phyloP scores from a whole-genome alignment of 2,113 vertebrate genomes.

The Corvus hawaiiensis region DNA sequence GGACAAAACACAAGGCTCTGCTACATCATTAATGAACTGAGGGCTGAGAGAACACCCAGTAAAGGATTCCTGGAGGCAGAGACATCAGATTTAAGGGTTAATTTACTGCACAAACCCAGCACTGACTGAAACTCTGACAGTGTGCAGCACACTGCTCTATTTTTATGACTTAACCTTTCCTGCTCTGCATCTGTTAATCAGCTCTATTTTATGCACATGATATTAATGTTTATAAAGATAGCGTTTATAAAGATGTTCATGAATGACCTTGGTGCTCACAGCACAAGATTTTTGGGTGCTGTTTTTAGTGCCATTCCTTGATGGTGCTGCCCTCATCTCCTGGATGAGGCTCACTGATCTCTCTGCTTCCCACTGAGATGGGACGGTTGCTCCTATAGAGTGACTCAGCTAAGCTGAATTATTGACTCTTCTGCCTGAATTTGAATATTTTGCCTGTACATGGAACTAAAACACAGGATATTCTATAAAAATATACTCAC shows the following conservation, averaged over 20 bases:
- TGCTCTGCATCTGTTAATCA: neutral
- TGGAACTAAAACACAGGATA: neutral
- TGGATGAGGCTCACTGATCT: neutral
- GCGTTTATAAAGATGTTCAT: neutral
- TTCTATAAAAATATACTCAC: neutral
- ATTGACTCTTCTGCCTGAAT: neutral
- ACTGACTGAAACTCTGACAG: neutral
- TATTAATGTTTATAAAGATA: neutral
- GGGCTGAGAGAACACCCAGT: neutral
- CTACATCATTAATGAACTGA: neutral
- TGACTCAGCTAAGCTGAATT: constrained; percentile 20
- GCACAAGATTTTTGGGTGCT: neutral
- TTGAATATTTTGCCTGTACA: neutral
- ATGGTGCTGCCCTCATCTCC: neutral
- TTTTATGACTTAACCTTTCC: constrained; percentile 1
- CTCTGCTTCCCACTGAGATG: neutral
- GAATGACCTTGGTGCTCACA: neutral
- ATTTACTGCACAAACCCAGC: neutral
- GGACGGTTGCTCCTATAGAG: neutral
- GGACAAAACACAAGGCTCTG: neutral
- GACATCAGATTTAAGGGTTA: neutral
- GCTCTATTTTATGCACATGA: neutral
- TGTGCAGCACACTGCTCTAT: neutral
- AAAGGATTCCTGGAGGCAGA: neutral
- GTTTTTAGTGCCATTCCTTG: neutral